phyloP scores from a whole-genome alignment of 2,113 vertebrate species.

The Oplegnathus fasciatus region DNA sequence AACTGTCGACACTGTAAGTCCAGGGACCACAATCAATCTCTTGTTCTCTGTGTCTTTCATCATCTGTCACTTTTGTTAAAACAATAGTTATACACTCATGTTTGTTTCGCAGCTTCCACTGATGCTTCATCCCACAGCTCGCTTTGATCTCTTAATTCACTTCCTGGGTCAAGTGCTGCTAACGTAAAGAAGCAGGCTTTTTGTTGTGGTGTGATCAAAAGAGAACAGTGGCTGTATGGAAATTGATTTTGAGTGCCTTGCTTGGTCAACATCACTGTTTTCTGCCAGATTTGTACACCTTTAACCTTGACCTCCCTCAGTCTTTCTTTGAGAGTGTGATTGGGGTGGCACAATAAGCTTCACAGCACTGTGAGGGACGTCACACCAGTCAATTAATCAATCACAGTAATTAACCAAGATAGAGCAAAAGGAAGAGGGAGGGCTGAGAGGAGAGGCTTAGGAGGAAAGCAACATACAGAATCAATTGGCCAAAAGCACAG shows the following conservation, averaged over 20 bases:
- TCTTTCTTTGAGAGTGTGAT: slow-evolving; percentile 33
- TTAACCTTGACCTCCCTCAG: slow-evolving; percentile 33
- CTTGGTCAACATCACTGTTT: slow-evolving; percentile 46
- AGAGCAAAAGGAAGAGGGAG: slow-evolving; percentile 35
- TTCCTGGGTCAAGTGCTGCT: slow-evolving; percentile 48
- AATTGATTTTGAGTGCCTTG: slow-evolving; percentile 24
- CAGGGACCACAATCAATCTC: slow-evolving; percentile 13
- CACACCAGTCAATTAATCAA: slow-evolving; percentile 63
- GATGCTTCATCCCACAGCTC: slow-evolving; percentile 17
- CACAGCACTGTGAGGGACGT: slow-evolving; percentile 28
- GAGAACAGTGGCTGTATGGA: slow-evolving; percentile 14
- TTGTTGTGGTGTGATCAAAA: slow-evolving; percentile 62
- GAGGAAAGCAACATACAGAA: slow-evolving; percentile 44
- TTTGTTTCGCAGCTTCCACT: slow-evolving; percentile 27
- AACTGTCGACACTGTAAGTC: slow-evolving; percentile 1
- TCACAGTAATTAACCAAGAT: slow-evolving; percentile 69
- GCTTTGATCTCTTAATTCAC: slow-evolving; percentile 61
- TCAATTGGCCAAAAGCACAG: slow-evolving; percentile 50
- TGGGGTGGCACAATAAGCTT: slow-evolving; percentile 16
- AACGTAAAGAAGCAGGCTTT: slow-evolving; percentile 28
- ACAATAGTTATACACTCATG: not conserved
- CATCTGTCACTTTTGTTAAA: slow-evolving; percentile 28
- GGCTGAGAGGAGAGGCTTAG: slow-evolving; percentile 16
- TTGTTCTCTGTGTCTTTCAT: slow-evolving; percentile 40
- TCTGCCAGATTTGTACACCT: slow-evolving; percentile 23